Percentiles rank a stretch among this genome's conserved stretches.
phyloP scores from a whole-genome alignment of 2,888 invertebrate species.

The Hypolimnas misippus region DNA sequence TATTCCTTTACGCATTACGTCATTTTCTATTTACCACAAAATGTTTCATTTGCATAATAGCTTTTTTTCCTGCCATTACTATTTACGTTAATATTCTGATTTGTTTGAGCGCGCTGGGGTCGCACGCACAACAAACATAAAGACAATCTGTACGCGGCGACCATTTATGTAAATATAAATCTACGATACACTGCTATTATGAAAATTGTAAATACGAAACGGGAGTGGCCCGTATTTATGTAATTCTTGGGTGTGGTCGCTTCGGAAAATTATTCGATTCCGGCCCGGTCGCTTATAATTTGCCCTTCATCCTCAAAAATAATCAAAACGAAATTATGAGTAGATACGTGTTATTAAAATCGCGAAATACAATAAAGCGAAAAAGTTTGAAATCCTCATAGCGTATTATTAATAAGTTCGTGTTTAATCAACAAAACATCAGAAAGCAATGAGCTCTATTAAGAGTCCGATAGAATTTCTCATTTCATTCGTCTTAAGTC shows the following conservation, averaged over 20 bases:
- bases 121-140: conserved; percentile 82
- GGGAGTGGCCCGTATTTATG: conserved; percentile 74
- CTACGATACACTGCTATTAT: conserved; percentile 76
- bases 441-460: conserved; percentile 78
- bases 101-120: conserved; percentile 69
- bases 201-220: conserved; percentile 66
- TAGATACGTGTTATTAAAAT: conserved; percentile 36
- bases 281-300: conserved; percentile 19
- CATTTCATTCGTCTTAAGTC: conserved; percentile 83
- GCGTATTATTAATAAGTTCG: conserved; percentile 68
- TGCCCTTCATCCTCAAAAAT: conserved; percentile 24
- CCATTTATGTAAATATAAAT: conserved; percentile 82
- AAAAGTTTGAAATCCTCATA: conserved; percentile 45
- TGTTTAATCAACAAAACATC: conserved; percentile 81
- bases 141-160: conserved; percentile 79
- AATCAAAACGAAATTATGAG: conserved; percentile 13
- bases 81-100: conserved; percentile 83
- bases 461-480: conserved; percentile 81
- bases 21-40: conserved; percentile 82
- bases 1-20: conserved; percentile 76
- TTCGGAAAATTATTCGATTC: conserved; percentile 35
- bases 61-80: conserved; percentile 81
- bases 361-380: conserved; percentile 54
- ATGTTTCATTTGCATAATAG: conserved; percentile 84
- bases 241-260: conserved; percentile 70